phyloP scores from a whole-genome alignment of 2,888 invertebrate species.

The Dendrolimus pini region DNA sequence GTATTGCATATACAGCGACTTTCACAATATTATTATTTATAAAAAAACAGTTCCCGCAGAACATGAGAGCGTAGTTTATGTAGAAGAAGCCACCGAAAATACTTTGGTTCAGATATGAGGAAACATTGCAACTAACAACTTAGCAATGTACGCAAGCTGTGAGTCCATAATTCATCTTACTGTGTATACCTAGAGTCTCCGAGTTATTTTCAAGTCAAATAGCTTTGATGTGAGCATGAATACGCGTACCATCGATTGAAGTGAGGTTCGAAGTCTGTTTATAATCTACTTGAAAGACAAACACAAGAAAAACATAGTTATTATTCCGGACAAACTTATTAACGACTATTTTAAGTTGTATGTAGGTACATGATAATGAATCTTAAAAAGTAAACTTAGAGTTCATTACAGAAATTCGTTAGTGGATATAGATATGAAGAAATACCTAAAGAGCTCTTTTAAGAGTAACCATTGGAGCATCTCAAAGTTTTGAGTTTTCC shows the following conservation, averaged over 20 bases:
- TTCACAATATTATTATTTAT: too few relatives aligned
- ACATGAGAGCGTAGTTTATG: too few relatives aligned
- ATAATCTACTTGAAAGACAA: slow-evolving; percentile 67
- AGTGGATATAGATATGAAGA: background rate
- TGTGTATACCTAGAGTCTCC: slow-evolving; percentile 42
- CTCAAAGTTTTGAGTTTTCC: slow-evolving; percentile 9
- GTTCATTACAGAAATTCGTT: too few relatives aligned
- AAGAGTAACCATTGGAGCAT: background rate
- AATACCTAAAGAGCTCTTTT: background rate
- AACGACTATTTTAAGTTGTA: slow-evolving; percentile 7
- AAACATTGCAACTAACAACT: too few relatives aligned
- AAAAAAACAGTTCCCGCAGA: too few relatives aligned
- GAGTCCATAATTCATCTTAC: slow-evolving; percentile 49
- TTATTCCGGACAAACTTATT: slow-evolving; percentile 31
- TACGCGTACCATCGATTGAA: slow-evolving; percentile 50
- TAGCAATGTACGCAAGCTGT: slow-evolving; percentile 9
- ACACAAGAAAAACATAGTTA: slow-evolving; percentile 65
- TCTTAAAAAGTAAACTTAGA: slow-evolving; percentile 10
- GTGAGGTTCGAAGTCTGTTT: slow-evolving; percentile 47
- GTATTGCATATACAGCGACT: too few relatives aligned
- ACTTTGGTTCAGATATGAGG: too few relatives aligned
- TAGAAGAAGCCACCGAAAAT: too few relatives aligned
- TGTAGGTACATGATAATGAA: slow-evolving; percentile 14
- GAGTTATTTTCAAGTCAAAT: slow-evolving; percentile 69
- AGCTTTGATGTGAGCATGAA: slow-evolving; percentile 56